Evolutionary conservation across 1,140 invertebrate genomes (phyloP).

Genomic region (Gyrodactylus bullatarudis): DNA sequence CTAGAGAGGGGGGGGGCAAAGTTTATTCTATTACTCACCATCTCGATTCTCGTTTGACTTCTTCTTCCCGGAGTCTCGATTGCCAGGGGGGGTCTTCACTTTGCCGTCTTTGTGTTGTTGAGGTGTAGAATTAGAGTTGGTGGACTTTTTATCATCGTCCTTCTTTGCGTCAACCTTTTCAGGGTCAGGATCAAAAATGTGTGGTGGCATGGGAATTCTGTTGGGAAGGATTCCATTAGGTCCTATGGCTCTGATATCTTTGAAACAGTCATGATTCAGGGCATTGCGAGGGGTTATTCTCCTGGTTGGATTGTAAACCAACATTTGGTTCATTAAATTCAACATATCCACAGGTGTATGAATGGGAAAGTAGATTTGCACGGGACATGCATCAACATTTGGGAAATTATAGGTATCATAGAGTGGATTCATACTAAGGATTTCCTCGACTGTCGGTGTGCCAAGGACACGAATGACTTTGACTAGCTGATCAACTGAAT

Average conservation of each 20-base stretch:
- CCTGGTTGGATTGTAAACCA: background rate
- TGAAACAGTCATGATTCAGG: background rate
- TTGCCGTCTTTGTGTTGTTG: no score
- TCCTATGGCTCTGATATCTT: background rate
- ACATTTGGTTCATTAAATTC: background rate
- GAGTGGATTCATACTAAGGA: conserved; percentile 53
- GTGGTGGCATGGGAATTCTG: background rate
- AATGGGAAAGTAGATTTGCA: background rate
- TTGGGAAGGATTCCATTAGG: background rate
- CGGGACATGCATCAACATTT: background rate
- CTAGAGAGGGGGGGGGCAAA: no score
- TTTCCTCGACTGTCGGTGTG: conserved; percentile 89
- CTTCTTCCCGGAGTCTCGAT: background rate
- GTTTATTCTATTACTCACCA: no score
- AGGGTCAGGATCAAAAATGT: background rate
- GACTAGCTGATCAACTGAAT: conserved; percentile 88
- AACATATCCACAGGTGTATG: background rate
- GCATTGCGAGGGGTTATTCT: background rate
- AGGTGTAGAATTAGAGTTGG: no score
- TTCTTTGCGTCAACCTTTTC: background rate
- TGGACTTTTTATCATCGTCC: background rate
- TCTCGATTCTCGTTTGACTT: background rate
- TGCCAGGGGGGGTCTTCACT: background rate
- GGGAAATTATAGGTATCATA: background rate
- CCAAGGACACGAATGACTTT: conserved; percentile 98